These are phyloP conservation scores for Cyclura pinguis DNA, from an alignment of 2,797 vertebrate species.

Conservation along the genomic window DNA sequence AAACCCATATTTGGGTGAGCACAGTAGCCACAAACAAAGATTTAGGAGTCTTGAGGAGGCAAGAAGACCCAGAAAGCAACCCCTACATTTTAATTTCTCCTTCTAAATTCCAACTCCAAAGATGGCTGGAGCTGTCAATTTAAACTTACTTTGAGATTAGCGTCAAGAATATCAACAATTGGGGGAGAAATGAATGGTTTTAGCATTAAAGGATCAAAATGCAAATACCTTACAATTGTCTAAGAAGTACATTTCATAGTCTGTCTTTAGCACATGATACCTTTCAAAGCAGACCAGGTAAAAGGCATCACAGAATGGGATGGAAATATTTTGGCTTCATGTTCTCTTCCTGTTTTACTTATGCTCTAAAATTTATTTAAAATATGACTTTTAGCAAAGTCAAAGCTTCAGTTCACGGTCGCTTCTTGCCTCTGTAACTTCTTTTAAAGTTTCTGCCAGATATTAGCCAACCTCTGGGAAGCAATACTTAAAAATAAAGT, in stretches of 20 bases:
- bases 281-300: neutral
- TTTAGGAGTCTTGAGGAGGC: neutral
- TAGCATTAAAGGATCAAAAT: conserved; percentile 17
- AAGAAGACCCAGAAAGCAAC: neutral
- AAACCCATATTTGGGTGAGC: neutral
- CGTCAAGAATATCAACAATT: neutral
- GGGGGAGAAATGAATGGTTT: fast-evolving
- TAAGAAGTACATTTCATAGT: conserved; percentile 15
- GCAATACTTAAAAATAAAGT: conserved; percentile 57
- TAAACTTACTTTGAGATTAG: neutral
- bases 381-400: conserved; percentile 36
- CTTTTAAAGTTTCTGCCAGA: conserved; percentile 51
- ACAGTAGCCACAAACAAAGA: neutral
- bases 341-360: conserved; percentile 5
- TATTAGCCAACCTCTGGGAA: conserved; percentile 45
- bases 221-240: neutral
- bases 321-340: conserved; percentile 18
- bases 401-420: conserved; percentile 31
- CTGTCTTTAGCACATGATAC: conserved; percentile 2
- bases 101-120: conserved; percentile 41
- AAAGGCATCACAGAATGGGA: fast-evolving
- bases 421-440: conserved; percentile 42
- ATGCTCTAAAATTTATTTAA: neutral
- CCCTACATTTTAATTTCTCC: neutral
- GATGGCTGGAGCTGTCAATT: neutral